phyloP scores from a whole-genome alignment of 2,888 invertebrate genomes.

The Clostera curtula region DNA sequence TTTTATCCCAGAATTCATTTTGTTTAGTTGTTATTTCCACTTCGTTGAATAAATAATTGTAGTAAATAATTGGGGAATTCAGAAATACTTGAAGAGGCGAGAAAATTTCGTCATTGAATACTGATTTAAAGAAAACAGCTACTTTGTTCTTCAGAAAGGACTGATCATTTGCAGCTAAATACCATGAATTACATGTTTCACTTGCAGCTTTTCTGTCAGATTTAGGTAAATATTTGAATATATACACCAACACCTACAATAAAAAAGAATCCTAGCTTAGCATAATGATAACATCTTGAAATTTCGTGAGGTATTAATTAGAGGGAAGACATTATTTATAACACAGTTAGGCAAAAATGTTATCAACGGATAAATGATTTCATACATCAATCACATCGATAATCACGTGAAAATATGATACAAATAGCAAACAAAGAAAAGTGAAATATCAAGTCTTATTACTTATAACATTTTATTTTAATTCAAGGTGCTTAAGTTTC shows the following conservation, averaged over 20 bases:
- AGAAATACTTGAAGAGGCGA: constrained; percentile 55
- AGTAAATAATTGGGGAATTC: constrained; percentile 55
- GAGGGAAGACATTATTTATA: too few species aligned
- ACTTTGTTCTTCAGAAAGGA: constrained; percentile 71
- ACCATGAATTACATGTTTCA: constrained; percentile 79
- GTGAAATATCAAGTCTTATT: constrained; percentile 8
- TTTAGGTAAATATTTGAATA: constrained; percentile 77
- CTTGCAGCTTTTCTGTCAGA: constrained; percentile 80
- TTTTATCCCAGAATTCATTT: constrained; percentile 72
- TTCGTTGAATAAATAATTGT: constrained; percentile 69
- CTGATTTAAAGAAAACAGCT: constrained; percentile 60
- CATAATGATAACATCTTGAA: neutral
- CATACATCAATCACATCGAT: constrained; percentile 8
- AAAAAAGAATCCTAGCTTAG: constrained; percentile 4
- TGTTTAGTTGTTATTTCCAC: constrained; percentile 69
- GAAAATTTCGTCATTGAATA: constrained; percentile 49
- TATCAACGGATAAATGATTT: constrained; percentile 17
- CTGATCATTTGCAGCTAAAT: constrained; percentile 78
- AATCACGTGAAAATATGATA: constrained; percentile 60
- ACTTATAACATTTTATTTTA: neutral
- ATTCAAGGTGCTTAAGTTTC: neutral
- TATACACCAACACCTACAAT: constrained; percentile 77
- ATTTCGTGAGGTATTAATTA: too few species aligned
- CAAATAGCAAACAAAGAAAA: constrained; percentile 43
- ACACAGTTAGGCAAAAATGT: too few species aligned